Evolutionary conservation across 2,113 vertebrate genomes (phyloP).

Genomic region (Muntiacus muntjak): DNA sequence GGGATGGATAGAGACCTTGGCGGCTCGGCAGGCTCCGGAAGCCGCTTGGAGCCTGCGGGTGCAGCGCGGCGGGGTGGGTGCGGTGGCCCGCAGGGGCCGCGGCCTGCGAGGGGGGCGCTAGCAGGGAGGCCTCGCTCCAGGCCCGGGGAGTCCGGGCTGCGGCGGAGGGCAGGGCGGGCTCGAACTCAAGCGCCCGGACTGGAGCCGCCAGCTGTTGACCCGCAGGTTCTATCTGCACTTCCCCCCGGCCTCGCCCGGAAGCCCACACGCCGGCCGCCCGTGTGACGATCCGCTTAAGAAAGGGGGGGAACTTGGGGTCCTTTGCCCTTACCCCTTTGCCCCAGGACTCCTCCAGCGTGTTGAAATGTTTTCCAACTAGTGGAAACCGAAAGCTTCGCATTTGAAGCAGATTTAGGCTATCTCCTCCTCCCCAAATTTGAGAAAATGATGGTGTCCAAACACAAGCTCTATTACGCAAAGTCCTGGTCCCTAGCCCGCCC

Average conservation of each 20-base stretch:
- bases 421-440: neutral
- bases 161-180: neutral
- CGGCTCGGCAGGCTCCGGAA: neutral
- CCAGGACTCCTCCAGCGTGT: neutral
- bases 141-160: neutral
- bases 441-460: conserved; percentile 30
- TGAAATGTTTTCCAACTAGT: neutral
- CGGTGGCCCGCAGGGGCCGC: neutral
- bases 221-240: neutral
- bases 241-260: neutral
- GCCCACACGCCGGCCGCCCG: fast-evolving
- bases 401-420: neutral
- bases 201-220: neutral
- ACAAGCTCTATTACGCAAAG: neutral
- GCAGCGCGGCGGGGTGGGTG: neutral
- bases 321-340: neutral
- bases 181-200: neutral
- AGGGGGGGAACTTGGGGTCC: neutral
- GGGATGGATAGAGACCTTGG: neutral
- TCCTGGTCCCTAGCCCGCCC: neutral
- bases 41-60: neutral
- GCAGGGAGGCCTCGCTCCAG: neutral
- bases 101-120: neutral
- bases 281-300: neutral
- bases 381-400: neutral